Evolutionary conservation across 2,888 invertebrate genomes (phyloP).

Genomic region (Aproaerema taeniolella): DNA sequence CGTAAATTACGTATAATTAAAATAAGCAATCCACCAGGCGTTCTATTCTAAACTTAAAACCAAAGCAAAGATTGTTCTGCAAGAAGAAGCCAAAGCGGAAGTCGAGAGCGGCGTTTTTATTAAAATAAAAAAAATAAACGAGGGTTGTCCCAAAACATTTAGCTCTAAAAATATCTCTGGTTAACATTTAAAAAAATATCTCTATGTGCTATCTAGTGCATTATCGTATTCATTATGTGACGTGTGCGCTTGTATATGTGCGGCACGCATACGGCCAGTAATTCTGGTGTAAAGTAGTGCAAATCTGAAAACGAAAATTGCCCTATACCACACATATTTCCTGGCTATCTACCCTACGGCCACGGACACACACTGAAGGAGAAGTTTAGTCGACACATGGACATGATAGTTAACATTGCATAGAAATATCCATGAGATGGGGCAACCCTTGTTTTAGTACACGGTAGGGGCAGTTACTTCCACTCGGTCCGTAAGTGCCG

Average conservation of each 20-base stretch:
- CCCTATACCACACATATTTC: constrained; percentile 77
- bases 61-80: constrained; percentile 33
- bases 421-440: constrained; percentile 76
- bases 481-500: constrained; percentile 35
- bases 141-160: constrained; percentile 78
- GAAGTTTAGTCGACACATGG: constrained; percentile 70
- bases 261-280: constrained; percentile 78
- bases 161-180: constrained; percentile 57
- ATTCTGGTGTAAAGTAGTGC: constrained; percentile 77
- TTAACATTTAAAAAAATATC: constrained; percentile 63
- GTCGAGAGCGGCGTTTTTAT: constrained; percentile 71
- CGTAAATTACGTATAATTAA: too few relatives aligned
- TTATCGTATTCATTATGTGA: constrained; percentile 72
- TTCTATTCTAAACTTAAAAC: constrained; percentile 26
- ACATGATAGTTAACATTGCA: constrained; percentile 71
- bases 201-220: constrained; percentile 77
- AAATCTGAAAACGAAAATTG: constrained; percentile 78
- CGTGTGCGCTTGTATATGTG: constrained; percentile 77
- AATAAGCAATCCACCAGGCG: constrained; percentile 27
- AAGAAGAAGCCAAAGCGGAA: constrained; percentile 52
- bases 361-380: constrained; percentile 69
- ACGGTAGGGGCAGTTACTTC: constrained; percentile 43
- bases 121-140: constrained; percentile 60
- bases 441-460: constrained; percentile 75
- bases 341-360: constrained; percentile 63